Percentiles rank a stretch among this genome's conserved stretches.
phyloP scores from a whole-genome alignment of 2,888 invertebrate species.

The Agrotis exclamationis region DNA sequence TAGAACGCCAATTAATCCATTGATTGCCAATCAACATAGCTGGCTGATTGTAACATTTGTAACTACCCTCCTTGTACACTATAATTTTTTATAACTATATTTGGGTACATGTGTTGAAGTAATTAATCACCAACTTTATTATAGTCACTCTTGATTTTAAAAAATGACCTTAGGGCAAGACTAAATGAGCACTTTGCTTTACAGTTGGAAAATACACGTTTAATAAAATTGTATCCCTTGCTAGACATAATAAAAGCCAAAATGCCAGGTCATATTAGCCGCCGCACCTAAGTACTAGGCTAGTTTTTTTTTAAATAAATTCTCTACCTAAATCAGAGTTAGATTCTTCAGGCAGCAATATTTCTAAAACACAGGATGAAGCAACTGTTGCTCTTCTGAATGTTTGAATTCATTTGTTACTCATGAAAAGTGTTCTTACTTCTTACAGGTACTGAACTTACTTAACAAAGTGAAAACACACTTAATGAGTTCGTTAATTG shows the following conservation, averaged over 20 bases:
- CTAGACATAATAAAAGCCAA: background rate
- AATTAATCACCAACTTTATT: background rate
- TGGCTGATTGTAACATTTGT: background rate
- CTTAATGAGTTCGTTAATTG: background rate
- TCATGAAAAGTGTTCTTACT: background rate
- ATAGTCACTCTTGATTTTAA: background rate
- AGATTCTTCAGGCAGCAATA: background rate
- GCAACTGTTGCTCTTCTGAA: background rate
- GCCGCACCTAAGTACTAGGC: background rate
- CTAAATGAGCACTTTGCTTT: background rate
- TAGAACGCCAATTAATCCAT: conserved; percentile 44
- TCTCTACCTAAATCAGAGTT: background rate
- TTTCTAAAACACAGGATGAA: background rate
- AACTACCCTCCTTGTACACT: background rate
- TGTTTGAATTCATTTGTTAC: background rate
- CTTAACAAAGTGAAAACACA: background rate
- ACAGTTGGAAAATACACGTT: background rate
- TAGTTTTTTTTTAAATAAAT: background rate
- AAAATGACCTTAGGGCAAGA: too few species aligned
- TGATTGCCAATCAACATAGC: conserved; percentile 56
- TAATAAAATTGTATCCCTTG: background rate
- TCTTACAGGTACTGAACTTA: background rate
- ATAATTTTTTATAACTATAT: conserved; percentile 25
- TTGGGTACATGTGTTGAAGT: background rate
- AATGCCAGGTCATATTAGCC: background rate